Percentiles rank a stretch among this genome's conserved stretches.
Conservation (phyloP, 2,888 invertebrate species). For the Oscheius sp. region DNA sequence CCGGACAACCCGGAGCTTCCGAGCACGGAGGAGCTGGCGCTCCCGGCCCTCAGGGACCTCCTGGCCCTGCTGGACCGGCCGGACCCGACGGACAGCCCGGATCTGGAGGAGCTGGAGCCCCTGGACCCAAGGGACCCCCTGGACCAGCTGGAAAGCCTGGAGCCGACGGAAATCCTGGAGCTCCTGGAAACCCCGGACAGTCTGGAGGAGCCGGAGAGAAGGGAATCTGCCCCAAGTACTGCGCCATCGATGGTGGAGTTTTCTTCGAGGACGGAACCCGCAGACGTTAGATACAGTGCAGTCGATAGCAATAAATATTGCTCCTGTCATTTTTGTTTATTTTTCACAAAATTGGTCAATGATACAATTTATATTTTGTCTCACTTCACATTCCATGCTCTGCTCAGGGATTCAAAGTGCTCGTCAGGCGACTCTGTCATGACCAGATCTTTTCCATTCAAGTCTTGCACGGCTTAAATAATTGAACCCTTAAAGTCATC, state of each 20-base stretch:
- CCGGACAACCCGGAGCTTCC: constrained; percentile 40
- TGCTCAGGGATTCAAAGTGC: background rate
- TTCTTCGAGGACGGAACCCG: constrained; percentile 72
- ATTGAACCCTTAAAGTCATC: no score
- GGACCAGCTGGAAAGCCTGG: constrained; percentile 60
- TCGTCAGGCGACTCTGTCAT: constrained; percentile 1
- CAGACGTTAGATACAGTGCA: constrained; percentile 15
- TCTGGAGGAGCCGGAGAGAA: constrained; percentile 58
- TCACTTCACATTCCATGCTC: background rate
- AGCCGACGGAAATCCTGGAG: constrained; percentile 58
- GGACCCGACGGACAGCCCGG: constrained; percentile 48
- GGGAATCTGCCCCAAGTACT: constrained; percentile 65
- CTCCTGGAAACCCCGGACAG: constrained; percentile 50
- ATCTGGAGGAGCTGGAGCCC: constrained; percentile 42
- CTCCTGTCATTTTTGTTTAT: no score
- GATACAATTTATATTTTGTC: no score
- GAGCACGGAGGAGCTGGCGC: constrained; percentile 54
- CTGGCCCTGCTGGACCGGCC: constrained; percentile 48
- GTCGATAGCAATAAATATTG: no score
- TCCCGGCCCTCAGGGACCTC: constrained; percentile 50
- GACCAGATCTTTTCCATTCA: background rate
- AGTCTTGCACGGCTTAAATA: background rate
- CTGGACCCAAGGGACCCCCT: constrained; percentile 61
- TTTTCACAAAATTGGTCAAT: no score
- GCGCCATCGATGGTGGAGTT: constrained; percentile 63